These are phyloP conservation scores for Hydrolagus affinis DNA, from an alignment of 2,113 vertebrate genomes.

Conservation along the genomic window DNA sequence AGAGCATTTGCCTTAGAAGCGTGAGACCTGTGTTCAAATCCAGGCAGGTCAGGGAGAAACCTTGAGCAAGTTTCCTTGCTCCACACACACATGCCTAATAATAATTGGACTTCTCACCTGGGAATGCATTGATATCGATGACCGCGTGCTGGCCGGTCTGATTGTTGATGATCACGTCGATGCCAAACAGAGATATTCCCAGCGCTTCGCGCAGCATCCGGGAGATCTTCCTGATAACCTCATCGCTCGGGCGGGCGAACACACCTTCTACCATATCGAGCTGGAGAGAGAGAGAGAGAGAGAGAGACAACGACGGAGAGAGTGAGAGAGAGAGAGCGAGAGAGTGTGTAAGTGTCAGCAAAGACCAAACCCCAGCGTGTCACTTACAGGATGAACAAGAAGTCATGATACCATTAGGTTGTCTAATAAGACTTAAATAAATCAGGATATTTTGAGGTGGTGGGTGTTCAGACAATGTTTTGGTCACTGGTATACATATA, in stretches of 20 bases:
- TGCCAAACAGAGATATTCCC: slow-evolving; percentile 88
- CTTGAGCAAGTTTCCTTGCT: no score
- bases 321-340: slow-evolving; percentile 32
- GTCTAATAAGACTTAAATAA: no score
- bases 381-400: no score
- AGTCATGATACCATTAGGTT: no score
- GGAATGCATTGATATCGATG: slow-evolving; percentile 97
- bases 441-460: no score
- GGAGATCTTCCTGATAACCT: slow-evolving; percentile 84
- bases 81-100: no score
- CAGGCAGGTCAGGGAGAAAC: no score
- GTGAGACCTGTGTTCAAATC: no score
- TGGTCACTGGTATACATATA: no score
- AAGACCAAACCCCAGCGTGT: no score
- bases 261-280: slow-evolving; percentile 90
- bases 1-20: no score
- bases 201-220: slow-evolving; percentile 75
- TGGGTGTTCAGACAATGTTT: no score
- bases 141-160: slow-evolving; percentile 89
- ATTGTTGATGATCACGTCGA: slow-evolving; percentile 96
- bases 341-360: slow-evolving; percentile 17
- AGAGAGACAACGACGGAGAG: slow-evolving; percentile 26
- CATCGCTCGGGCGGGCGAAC: slow-evolving; percentile 78
- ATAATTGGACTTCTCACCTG: slow-evolving; percentile 76
- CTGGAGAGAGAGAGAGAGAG: slow-evolving; percentile 44